Percentiles rank a stretch among this genome's conserved stretches.
These are phyloP conservation scores for Linnaemya vulpina DNA, from an alignment of 2,888 invertebrate genomes.

Conservation along the genomic window DNA sequence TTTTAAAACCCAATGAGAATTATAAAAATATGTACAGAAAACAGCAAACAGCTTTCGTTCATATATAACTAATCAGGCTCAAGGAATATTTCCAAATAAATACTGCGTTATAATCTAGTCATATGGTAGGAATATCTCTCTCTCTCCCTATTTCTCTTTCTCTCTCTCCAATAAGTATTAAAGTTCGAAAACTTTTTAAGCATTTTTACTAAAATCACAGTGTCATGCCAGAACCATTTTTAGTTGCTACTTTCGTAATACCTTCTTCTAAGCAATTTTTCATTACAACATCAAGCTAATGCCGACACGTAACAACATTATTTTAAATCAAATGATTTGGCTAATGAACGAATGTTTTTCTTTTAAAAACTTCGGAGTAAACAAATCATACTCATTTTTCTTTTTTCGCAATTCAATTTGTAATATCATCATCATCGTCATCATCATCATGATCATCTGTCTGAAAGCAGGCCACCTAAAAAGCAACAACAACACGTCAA, in stretches of 20 bases:
- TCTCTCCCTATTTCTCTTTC: too few relatives aligned
- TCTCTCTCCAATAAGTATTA: too few relatives aligned
- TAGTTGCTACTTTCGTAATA: slow-evolving; percentile 5
- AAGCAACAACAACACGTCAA: background rate
- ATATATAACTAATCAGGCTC: too few relatives aligned
- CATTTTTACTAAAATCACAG: too few relatives aligned
- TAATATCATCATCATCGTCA: slow-evolving; percentile 21
- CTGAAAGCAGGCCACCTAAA: slow-evolving; percentile 16
- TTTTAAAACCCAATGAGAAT: too few relatives aligned
- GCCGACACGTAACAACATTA: slow-evolving; percentile 59
- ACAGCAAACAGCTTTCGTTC: too few relatives aligned
- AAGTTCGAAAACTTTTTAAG: too few relatives aligned
- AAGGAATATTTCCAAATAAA: too few relatives aligned
- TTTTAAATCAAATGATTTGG: slow-evolving; percentile 60
- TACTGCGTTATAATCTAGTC: too few relatives aligned
- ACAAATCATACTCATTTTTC: background rate
- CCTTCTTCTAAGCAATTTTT: background rate
- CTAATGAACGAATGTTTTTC: slow-evolving; percentile 64
- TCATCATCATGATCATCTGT: slow-evolving; percentile 44
- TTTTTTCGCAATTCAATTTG: slow-evolving; percentile 30
- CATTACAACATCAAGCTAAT: slow-evolving; percentile 10
- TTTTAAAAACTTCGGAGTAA: slow-evolving; percentile 20
- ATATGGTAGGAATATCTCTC: too few relatives aligned
- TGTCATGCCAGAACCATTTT: too few relatives aligned
- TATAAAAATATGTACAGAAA: too few relatives aligned